Evolutionary conservation across 2,113 vertebrate genomes (phyloP).

Genomic region (Rhynchomys soricoides): DNA sequence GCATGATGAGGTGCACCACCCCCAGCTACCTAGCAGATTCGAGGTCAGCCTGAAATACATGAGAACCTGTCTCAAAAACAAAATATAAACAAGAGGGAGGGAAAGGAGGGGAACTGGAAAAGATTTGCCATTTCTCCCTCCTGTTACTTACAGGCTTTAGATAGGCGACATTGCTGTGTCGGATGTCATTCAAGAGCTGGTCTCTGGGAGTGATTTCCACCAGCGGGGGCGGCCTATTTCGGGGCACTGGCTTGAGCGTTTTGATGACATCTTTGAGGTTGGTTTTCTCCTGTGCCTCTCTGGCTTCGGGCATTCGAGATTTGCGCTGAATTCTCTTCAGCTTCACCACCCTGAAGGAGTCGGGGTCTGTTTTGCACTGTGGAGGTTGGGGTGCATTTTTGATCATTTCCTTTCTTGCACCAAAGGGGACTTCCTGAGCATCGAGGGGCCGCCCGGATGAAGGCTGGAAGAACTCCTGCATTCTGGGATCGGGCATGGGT

Average conservation of each 20-base stretch:
- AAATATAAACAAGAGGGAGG: not conserved
- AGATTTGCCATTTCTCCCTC: not conserved
- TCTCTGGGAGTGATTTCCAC: constrained; percentile 94
- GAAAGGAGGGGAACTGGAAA: not conserved
- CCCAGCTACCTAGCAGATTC: not conserved
- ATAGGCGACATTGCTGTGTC: constrained; percentile 95
- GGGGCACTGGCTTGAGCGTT: constrained; percentile 94
- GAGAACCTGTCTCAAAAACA: not conserved
- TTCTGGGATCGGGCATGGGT: constrained; percentile 82
- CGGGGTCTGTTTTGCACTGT: constrained; percentile 44
- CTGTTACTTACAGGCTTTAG: constrained; percentile 91
- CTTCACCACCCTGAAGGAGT: constrained; percentile 84
- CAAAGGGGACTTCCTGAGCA: not conserved
- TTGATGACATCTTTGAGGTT: constrained; percentile 95
- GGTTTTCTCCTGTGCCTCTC: constrained; percentile 87
- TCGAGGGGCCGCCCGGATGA: constrained; percentile 65
- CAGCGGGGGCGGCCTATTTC: constrained; percentile 91
- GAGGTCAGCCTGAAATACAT: not conserved
- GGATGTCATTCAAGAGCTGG: constrained; percentile 93
- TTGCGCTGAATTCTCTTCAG: constrained; percentile 88
- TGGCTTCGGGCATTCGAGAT: constrained; percentile 76
- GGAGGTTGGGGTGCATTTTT: constrained; percentile 1
- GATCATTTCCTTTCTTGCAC: constrained; percentile 68
- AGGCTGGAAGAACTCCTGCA: constrained; percentile 73
- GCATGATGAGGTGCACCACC: not conserved